Conservation (phyloP, 2,113 vertebrate species). For the Onychostoma macrolepis region DNA sequence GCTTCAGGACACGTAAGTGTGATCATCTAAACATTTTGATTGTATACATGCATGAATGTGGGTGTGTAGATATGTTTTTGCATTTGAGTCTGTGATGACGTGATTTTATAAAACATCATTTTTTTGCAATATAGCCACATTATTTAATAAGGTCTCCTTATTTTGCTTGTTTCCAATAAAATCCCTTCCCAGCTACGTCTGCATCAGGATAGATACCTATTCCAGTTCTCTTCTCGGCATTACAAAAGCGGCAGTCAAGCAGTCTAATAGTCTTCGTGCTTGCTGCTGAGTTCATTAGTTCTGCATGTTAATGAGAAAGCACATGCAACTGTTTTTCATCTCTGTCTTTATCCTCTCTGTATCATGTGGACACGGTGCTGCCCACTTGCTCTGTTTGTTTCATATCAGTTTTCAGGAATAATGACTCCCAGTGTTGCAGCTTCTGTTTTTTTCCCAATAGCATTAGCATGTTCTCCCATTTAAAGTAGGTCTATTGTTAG, state of each 20-base stretch:
- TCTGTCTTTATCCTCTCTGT: conserved; percentile 69
- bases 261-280: conserved; percentile 65
- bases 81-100: not conserved
- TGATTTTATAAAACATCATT: not conserved
- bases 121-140: not conserved
- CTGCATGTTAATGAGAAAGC: conserved; percentile 59
- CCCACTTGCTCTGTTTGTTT: conserved; percentile 43
- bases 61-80: not conserved
- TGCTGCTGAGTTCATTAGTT: conserved; percentile 70
- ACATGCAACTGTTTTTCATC: conserved; percentile 63
- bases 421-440: not conserved
- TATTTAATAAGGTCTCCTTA: not conserved
- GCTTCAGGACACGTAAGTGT: conserved; percentile 76
- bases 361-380: conserved; percentile 70
- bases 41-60: not conserved
- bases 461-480: conserved; percentile 2
- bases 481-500: conserved; percentile 36
- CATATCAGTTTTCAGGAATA: conserved; percentile 6
- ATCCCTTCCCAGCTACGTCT: conserved; percentile 15
- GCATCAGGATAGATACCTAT: conserved; percentile 42
- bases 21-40: conserved; percentile 2
- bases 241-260: conserved; percentile 67
- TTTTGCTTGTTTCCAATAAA: conserved; percentile 28
- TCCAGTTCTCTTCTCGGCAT: conserved; percentile 50
- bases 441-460: not conserved